Evolutionary conservation across 2,113 vertebrate genomes (phyloP).

Genomic region (Trogon melanurus): DNA sequence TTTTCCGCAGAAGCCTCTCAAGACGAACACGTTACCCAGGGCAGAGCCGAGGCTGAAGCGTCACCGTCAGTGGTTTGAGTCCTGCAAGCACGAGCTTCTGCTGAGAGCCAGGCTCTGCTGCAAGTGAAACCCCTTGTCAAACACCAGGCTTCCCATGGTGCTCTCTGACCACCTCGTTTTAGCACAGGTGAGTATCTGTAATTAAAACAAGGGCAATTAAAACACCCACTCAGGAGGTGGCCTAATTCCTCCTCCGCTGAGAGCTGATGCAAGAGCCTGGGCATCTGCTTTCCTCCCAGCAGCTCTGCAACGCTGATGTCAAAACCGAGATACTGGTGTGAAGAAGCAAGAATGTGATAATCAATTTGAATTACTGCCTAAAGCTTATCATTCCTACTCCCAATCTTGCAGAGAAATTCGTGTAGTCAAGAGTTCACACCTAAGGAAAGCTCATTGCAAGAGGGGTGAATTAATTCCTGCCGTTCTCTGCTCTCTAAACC

Average conservation of each 20-base stretch:
- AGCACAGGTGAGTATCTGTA: neutral
- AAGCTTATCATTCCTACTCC: neutral
- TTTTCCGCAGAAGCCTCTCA: neutral
- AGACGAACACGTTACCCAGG: rapidly evolving
- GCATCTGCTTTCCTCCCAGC: neutral
- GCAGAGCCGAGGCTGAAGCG: neutral
- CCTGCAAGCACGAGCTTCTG: neutral
- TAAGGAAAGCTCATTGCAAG: neutral
- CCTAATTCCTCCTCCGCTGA: neutral
- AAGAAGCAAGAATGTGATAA: neutral
- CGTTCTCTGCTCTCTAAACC: neutral
- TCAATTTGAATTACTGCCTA: neutral
- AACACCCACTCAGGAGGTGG: neutral
- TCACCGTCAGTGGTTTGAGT: rapidly evolving
- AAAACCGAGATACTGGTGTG: neutral
- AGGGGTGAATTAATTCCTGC: neutral
- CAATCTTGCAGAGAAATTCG: neutral
- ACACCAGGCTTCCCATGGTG: neutral
- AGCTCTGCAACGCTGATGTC: neutral
- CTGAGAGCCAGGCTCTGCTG: neutral
- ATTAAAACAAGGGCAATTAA: neutral
- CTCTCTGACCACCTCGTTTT: neutral
- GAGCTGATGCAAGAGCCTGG: neutral
- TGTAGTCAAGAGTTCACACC: neutral
- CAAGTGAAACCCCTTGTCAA: neutral